A percentile compares a stretch with the other conserved stretches of the same genome.
These are phyloP conservation scores for Rhimphoctona megacephalus DNA, from an alignment of 2,888 invertebrate species.

Conservation along the genomic window DNA sequence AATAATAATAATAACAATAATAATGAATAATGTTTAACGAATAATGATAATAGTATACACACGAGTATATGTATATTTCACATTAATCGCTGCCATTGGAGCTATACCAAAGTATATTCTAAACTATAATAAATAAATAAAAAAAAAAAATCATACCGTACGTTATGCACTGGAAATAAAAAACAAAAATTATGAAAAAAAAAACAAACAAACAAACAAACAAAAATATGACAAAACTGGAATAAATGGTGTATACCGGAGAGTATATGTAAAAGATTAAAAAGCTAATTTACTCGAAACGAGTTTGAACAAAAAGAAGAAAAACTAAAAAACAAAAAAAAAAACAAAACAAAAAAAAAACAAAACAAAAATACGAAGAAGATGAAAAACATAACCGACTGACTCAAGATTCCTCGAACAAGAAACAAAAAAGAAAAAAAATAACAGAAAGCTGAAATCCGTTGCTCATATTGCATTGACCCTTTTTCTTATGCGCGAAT, in stretches of 20 bases:
- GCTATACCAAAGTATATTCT: constrained; percentile 83
- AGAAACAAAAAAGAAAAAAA: constrained; percentile 53
- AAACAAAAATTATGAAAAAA: constrained; percentile 46
- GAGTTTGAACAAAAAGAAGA: constrained; percentile 52
- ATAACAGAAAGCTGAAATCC: constrained; percentile 68
- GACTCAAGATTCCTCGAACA: constrained; percentile 64
- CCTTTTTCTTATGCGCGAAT: constrained; percentile 75
- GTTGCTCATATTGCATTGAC: constrained; percentile 75
- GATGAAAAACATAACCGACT: constrained; percentile 64
- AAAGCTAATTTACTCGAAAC: constrained; percentile 52
- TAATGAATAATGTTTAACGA: constrained; percentile 61
- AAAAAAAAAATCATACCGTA: constrained; percentile 72
- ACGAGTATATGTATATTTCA: constrained; percentile 78
- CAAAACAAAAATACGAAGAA: constrained; percentile 42
- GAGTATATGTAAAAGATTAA: constrained; percentile 55
- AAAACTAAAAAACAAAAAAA: constrained; percentile 30
- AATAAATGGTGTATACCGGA: constrained; percentile 64
- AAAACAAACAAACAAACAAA: constrained; percentile 52
- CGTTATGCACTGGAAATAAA: constrained; percentile 74
- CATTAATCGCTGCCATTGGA: constrained; percentile 82
- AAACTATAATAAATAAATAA: constrained; percentile 79
- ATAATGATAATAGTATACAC: constrained; percentile 71
- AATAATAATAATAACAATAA: constrained; percentile 60
- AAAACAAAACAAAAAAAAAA: constrained; percentile 14
- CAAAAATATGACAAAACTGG: constrained; percentile 55